phyloP scores from a whole-genome alignment of 2,888 invertebrate genomes.

The Ariolimax columbianus region DNA sequence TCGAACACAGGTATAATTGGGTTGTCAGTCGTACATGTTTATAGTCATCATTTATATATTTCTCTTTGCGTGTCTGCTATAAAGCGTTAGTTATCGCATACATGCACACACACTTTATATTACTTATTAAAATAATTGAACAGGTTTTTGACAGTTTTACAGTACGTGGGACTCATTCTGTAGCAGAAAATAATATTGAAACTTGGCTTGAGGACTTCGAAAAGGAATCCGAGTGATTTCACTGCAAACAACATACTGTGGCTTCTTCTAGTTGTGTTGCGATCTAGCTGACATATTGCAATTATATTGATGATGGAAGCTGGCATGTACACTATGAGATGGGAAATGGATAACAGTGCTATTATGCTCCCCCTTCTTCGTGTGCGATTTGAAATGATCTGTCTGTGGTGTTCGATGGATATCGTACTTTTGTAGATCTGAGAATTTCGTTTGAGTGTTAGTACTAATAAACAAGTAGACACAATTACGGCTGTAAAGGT shows the following conservation, averaged over 20 bases:
- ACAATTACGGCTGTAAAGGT: neutral
- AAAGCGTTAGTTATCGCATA: too few relatives aligned
- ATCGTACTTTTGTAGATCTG: neutral
- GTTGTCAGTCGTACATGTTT: too few relatives aligned
- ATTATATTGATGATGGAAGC: neutral
- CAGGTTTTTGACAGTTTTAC: neutral
- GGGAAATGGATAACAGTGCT: neutral
- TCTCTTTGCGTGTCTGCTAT: too few relatives aligned
- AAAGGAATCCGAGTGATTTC: neutral
- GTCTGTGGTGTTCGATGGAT: neutral
- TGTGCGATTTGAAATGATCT: neutral
- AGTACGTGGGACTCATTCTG: neutral
- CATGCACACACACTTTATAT: neutral
- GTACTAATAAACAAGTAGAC: neutral
- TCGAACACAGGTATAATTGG: too few relatives aligned
- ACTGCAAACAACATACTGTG: neutral
- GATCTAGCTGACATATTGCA: neutral
- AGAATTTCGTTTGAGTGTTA: neutral
- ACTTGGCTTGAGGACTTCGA: neutral
- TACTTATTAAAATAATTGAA: neutral
- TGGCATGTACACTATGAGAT: neutral
- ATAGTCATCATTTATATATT: too few relatives aligned
- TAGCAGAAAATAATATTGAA: neutral
- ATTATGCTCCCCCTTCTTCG: neutral
- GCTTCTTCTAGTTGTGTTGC: neutral